Base-by-base conservation (phyloP, 30 jellyfish, hydroid and myxozoan genomes). In the Chrysaora quinquecirrha region DNA sequence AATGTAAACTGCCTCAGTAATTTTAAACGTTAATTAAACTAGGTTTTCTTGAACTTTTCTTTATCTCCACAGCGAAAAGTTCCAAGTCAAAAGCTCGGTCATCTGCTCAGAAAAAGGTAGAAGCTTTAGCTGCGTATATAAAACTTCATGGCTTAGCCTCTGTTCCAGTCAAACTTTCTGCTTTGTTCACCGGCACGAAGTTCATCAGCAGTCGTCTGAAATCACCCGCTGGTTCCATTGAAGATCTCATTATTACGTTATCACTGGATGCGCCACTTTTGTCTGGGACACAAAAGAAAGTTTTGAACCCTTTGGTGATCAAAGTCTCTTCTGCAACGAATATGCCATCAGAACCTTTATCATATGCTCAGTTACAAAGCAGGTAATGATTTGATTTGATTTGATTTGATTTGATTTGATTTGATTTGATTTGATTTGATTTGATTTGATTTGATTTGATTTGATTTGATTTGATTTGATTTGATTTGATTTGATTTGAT, bases 251-350 rank as follows among this genome's bases (percentile, higher is more conserved):
- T 0, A 63, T 94, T 67, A 75, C 88, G 27, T 19, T 94, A 31
- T 56, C 91, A 0, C 89, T 94, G 3, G 97, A 87, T 73, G 50
- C 82, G 29, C 97, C 99, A 4, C 70, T 94, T 72, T 48, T 94
- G 43, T 94, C 99, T 16, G 96, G 76, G 19, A 90, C 89, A 33
- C 99, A 94, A 76, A 73, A 93, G 24, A 85, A 71, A 20, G 80
- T 46, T 23, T 33, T 94, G 60, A 94, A 94, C 76, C 99, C 99
- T 1, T 52, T 94, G 92, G 71, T 87, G 1, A 50, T 87, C 30
- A 83, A 82, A 6, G 95, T 94, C 1, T 49, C 47, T 1, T 48
- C 93, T 1, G 96, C 96, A 0, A 76, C 77, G 34, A 66, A 83
- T 29, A 87, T 94, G 95, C 99, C 99, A 1, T 68, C 93, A 3